Base-by-base conservation (phyloP, 2,113 vertebrate genomes). In the Zeus faber region DNA sequence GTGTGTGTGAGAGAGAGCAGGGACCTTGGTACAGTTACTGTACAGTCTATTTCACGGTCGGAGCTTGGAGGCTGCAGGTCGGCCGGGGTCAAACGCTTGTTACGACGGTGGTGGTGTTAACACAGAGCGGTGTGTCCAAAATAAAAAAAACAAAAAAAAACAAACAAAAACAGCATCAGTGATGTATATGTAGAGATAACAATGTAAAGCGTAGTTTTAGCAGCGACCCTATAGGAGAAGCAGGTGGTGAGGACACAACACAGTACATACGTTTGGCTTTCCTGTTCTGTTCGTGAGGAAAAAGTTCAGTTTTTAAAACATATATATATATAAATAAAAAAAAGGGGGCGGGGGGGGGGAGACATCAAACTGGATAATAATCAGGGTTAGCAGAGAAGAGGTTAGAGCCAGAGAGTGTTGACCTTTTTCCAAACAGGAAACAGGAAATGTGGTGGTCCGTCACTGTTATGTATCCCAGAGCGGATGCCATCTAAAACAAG, bases 191-290 rank as follows among this genome's bases (percentile, higher is more conserved):
- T 49, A 70, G 48, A 68, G 25, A 60, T 8, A 54, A 74, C 54
- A 70, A 27, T 40, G 22, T 58, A 33, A 49, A 49, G 58, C 31
- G n/a, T n/a, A n/a, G n/a, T n/a, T n/a, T 47, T 39, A 57, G 63
- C 79, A 60, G 82, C 76, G 64, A 55, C 75, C 88, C 88, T 89
- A 80, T 11, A 81, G 87, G 80, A 85, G 78, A 89, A 89, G 87
- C 75, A 88, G 69, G 80, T 79, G 29, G 69, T 84, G 68, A 89
- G 70, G 48, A 81, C 70, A 82, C 56, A 59, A 81, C 41, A 70
- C 68, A 74, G 69, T 76, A 86, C 79, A 87, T 85, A 77, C 52
- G 17, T 31, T 70, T 31, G n/a, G n/a, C 9, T 49, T 44, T 37
- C 62, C 55, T 51, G 5, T n/a, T 2, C 3, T 3, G 62, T 26